Base-by-base conservation (phyloP, 2,888 invertebrate species). In the Scaeva pyrastri region DNA sequence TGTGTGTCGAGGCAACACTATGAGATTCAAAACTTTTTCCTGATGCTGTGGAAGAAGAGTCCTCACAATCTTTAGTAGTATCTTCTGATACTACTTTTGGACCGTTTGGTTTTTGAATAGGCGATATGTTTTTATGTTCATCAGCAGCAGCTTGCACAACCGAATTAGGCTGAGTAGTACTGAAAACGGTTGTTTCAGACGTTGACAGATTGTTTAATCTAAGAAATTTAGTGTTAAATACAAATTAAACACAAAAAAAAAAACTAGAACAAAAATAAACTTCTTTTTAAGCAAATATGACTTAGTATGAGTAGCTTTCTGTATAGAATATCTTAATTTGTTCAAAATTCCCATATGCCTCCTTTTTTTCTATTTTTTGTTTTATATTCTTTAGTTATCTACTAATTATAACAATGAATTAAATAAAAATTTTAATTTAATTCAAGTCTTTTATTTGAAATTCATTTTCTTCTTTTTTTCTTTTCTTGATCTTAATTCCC, bases 131-230 rank as follows among this genome's bases (percentile, higher is more conserved):
- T 91, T 81, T 91, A 88, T 64, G 87, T 85, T 60, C 86, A 11
- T 68, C 74, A 6, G 60, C 12, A 19, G 19, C n/a, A 39, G 23
- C 36, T 55, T 66, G 62, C 19, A 21, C 16, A 58, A 36, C 45
- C 4, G n/a, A 41, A 64, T 26, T 74, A 2, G 41, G 16, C 26
- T 82, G 70, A 71, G 91, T 90, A 11, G 92, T 92, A 86, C 92
- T 92, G 72, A 92, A 92, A 82, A 92, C 91, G 23, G 92, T 90
- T 19, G 92, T 92, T 87, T 92, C 91, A 26, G 92, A 92, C 70
- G 92, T 91, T 62, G 91, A 91, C 39, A 92, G 89, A 88, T 91
- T 91, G 58, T 89, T 92, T 84, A 70, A 60, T 70, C 77, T 78
- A 52, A 11, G 76, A 75, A 4, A n/a, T n/a, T n/a, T n/a, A n/a